Conservation (phyloP, 2,113 vertebrate species). For the Catagonus wagneri region DNA sequence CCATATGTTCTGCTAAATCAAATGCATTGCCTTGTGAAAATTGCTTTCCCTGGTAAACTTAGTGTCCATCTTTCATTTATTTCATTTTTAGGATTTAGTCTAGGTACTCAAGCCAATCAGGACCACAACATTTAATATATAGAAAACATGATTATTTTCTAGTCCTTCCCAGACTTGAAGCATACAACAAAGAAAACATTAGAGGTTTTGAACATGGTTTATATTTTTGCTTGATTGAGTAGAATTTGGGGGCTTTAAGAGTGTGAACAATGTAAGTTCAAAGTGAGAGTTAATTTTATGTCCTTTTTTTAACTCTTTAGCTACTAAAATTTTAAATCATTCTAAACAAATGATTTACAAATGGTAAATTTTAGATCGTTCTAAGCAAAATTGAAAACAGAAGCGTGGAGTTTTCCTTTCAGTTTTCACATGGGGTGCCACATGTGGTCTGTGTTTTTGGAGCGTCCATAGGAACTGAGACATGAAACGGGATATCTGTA, state of each 20-base stretch:
- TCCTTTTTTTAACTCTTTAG: background rate
- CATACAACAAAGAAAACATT: background rate
- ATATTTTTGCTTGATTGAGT: slow-evolving; percentile 50
- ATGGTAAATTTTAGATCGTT: background rate
- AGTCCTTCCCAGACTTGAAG: slow-evolving; percentile 38
- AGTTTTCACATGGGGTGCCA: background rate
- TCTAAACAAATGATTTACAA: slow-evolving; percentile 5
- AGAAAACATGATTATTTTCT: slow-evolving; percentile 10
- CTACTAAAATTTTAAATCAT: background rate
- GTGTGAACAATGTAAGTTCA: background rate
- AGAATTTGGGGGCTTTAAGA: background rate
- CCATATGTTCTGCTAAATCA: slow-evolving; percentile 66
- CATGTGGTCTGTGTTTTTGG: background rate
- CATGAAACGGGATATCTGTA: background rate
- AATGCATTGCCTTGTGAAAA: slow-evolving; percentile 59
- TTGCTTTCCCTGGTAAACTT: slow-evolving; percentile 56
- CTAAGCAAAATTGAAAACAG: slow-evolving; percentile 15
- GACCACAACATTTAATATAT: slow-evolving; percentile 13
- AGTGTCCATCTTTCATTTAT: slow-evolving; percentile 38
- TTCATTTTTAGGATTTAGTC: slow-evolving; percentile 54
- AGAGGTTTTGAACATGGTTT: slow-evolving; percentile 2
- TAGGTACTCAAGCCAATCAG: background rate
- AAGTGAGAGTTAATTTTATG: slow-evolving; percentile 22
- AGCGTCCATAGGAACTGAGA: background rate
- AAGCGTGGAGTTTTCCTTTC: background rate